phyloP scores from a whole-genome alignment of 2,888 invertebrate species.

The Cheilosia vulpina region DNA sequence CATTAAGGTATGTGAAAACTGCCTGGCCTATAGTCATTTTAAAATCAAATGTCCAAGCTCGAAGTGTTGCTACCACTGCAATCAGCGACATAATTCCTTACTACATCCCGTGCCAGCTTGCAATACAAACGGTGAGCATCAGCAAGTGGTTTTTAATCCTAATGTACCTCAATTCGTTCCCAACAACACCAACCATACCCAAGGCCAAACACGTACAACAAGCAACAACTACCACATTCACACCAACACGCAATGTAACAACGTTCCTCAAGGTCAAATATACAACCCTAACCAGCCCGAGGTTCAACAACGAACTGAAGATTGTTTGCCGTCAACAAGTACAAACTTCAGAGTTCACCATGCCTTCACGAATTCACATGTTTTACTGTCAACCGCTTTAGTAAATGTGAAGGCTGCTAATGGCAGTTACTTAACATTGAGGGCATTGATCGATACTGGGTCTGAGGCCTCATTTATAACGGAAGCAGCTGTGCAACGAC shows the following conservation, averaged over 20 bases:
- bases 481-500: too few relatives aligned
- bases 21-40: not conserved
- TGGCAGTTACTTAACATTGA: too few relatives aligned
- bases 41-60: constrained; percentile 8
- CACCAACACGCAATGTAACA: too few relatives aligned
- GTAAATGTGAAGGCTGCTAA: too few relatives aligned
- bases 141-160: not conserved
- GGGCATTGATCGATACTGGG: too few relatives aligned
- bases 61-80: not conserved
- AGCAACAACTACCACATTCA: not conserved
- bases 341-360: not conserved
- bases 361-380: not conserved
- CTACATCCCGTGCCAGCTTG: too few relatives aligned
- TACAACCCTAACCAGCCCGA: not conserved
- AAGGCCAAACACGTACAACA: not conserved
- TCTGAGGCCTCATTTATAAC: too few relatives aligned
- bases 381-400: not conserved
- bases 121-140: too few relatives aligned
- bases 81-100: too few relatives aligned
- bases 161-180: not conserved
- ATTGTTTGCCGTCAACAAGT: not conserved
- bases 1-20: not conserved
- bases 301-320: not conserved
- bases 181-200: not conserved
- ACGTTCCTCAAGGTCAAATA: not conserved